Evolutionary conservation across 2,113 vertebrate genomes (phyloP).

Genomic region (Caracal caracal): DNA sequence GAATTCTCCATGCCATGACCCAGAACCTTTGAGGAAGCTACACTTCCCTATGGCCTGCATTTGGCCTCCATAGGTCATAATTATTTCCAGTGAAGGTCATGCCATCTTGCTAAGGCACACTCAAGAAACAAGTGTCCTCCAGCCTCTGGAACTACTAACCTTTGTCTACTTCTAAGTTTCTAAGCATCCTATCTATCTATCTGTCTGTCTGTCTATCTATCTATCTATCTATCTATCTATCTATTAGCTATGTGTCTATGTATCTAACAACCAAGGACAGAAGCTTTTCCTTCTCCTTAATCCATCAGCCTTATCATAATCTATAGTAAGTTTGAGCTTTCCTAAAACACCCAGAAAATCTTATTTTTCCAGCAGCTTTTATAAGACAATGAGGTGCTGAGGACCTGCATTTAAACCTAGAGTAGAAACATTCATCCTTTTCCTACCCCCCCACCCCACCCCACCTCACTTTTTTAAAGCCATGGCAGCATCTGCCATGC

Average conservation of each 20-base stretch:
- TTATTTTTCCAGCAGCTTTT: not conserved
- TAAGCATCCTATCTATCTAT: not conserved
- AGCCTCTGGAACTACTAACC: not conserved
- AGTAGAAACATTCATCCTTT: not conserved
- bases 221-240: not conserved
- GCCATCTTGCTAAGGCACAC: not conserved
- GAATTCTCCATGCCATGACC: not conserved
- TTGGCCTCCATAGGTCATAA: not conserved
- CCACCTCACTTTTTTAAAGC: not conserved
- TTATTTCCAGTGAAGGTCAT: not conserved
- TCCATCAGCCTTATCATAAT: not conserved
- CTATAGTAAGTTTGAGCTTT: not conserved
- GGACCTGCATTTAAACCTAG: not conserved
- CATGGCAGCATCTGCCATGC: not conserved
- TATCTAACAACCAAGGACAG: not conserved
- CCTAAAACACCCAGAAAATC: not conserved
- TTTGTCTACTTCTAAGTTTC: not conserved
- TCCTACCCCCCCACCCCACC: accelerated
- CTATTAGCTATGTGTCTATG: not conserved
- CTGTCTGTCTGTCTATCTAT: not conserved
- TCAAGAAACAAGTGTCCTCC: not conserved
- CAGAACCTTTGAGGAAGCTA: not conserved
- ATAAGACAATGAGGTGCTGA: not conserved
- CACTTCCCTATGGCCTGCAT: not conserved
- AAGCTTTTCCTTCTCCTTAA: not conserved